Evolutionary conservation across 2,797 vertebrate species (phyloP).

Genomic region (Microctenopoma lineatum): DNA sequence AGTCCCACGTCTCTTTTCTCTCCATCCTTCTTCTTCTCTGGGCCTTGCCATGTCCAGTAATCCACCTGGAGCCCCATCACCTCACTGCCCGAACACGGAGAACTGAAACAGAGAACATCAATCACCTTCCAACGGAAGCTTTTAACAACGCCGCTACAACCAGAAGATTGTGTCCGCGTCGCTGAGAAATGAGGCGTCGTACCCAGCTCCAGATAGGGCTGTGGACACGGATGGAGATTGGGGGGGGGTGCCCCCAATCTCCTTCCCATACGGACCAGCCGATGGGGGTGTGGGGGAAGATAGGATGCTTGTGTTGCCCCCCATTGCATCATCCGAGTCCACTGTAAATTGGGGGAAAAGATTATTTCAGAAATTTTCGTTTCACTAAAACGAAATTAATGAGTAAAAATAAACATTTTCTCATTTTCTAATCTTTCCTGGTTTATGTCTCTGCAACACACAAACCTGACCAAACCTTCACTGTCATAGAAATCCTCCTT

Average conservation of each 20-base stretch:
- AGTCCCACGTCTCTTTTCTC: constrained; percentile 84
- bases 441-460: not conserved
- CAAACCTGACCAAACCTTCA: not conserved
- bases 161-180: not conserved
- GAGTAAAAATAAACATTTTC: not conserved
- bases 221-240: constrained; percentile 86
- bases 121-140: not conserved
- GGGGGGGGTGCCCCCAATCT: constrained; percentile 83
- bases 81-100: constrained; percentile 82
- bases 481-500: not conserved
- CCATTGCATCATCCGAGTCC: constrained; percentile 90
- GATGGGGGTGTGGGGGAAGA: constrained; percentile 79
- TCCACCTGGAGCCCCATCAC: constrained; percentile 88
- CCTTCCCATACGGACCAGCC: constrained; percentile 80
- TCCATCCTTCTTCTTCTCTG: constrained; percentile 83
- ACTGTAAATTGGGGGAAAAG: constrained; percentile 71
- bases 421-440: not conserved
- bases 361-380: too few relatives aligned
- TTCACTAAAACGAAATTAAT: too few relatives aligned
- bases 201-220: constrained; percentile 85
- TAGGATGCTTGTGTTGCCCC: constrained; percentile 82
- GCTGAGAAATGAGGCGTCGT: constrained; percentile 25
- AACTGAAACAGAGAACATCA: constrained; percentile 53
- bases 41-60: constrained; percentile 85
- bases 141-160: not conserved